A percentile compares a stretch with the other conserved stretches of the same genome.
phyloP scores from a whole-genome alignment of 2,113 vertebrate genomes.

The Ascaphus truei region DNA sequence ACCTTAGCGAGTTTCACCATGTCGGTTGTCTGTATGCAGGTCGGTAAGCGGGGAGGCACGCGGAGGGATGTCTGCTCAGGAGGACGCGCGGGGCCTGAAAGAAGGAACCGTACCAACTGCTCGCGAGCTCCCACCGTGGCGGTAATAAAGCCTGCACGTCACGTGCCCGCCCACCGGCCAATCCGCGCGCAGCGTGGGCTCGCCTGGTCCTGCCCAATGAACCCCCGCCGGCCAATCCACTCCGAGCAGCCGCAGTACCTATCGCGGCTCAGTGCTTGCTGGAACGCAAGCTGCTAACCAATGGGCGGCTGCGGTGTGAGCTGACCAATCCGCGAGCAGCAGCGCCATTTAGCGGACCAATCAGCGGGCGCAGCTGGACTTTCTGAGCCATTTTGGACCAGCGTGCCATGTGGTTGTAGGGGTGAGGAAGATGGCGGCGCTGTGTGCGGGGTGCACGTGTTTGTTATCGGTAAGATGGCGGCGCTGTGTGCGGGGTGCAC shows the following conservation, averaged over 20 bases:
- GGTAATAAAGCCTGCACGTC: constrained; percentile 30
- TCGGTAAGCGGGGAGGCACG: neutral
- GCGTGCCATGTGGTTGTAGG: neutral
- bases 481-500: neutral
- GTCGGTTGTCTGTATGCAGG: constrained; percentile 1
- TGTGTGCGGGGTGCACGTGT: neutral
- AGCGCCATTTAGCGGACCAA: neutral
- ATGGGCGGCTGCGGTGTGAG: neutral
- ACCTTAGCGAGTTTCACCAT: constrained; percentile 45
- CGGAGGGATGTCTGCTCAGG: neutral
- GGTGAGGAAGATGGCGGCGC: neutral
- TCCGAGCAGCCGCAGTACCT: neutral
- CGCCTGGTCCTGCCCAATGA: neutral
- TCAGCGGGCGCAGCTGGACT: neutral
- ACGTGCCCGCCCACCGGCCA: neutral
- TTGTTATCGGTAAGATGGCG: constrained; percentile 6
- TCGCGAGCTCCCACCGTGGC: neutral
- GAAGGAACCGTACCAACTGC: constrained; percentile 23
- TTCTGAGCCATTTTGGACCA: constrained; percentile 24
- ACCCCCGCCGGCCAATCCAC: neutral
- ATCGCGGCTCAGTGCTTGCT: neutral
- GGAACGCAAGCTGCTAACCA: constrained; percentile 12
- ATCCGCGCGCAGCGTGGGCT: neutral
- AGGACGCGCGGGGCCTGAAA: neutral
- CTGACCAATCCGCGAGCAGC: neutral